phyloP scores from a whole-genome alignment of 2,888 invertebrate species.

The Tenthredo mesomela region DNA sequence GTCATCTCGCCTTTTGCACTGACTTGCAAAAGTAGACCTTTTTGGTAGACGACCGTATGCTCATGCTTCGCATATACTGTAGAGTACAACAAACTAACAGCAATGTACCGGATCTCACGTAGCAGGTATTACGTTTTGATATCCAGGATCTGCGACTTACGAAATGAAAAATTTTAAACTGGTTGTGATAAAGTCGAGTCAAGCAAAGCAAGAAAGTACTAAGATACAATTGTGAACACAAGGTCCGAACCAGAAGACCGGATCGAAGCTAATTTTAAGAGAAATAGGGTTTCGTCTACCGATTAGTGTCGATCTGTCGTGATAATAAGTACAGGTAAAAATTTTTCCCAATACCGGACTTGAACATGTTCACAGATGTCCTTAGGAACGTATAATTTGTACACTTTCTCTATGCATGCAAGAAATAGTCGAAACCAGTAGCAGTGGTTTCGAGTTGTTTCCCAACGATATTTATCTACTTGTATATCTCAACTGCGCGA shows the following conservation, averaged over 20 bases:
- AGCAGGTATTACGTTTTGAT: neutral
- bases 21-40: constrained; percentile 40
- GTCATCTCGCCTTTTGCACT: constrained; percentile 47
- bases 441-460: constrained; percentile 36
- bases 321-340: neutral
- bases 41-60: constrained; percentile 14
- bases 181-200: neutral
- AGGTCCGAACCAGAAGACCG: neutral
- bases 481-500: constrained; percentile 47
- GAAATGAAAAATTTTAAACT: neutral
- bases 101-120: constrained; percentile 17
- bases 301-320: neutral
- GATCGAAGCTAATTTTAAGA: neutral
- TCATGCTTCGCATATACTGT: neutral
- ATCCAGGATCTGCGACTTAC: neutral
- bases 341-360: neutral
- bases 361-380: constrained; percentile 9
- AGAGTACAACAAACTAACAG: neutral
- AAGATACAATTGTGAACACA: neutral
- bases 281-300: neutral
- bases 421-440: constrained; percentile 46
- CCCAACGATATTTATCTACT: constrained; percentile 50
- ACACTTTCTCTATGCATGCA: constrained; percentile 40
- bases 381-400: constrained; percentile 26
- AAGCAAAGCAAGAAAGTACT: neutral